phyloP scores from a whole-genome alignment of 1,140 invertebrate species.

The Chelonus insularis region DNA sequence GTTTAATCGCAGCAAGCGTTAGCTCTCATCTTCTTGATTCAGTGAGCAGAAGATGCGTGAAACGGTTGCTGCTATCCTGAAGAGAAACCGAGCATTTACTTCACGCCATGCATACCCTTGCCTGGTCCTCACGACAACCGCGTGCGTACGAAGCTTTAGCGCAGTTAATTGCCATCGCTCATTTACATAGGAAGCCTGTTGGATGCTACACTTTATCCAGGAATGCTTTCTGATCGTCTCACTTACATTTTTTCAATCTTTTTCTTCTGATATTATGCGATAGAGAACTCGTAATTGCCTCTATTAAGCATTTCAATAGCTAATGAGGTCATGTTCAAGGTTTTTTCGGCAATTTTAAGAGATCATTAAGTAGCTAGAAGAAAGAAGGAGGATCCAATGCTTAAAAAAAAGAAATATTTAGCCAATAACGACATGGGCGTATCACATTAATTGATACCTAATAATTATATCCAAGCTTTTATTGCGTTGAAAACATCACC shows the following conservation, averaged over 20 bases:
- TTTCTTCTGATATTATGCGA: not conserved
- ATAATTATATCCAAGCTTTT: conserved; percentile 14
- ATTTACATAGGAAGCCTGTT: conserved; percentile 24
- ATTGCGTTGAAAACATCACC: not conserved
- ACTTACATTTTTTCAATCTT: not conserved
- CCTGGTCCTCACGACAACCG: not conserved
- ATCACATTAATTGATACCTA: conserved; percentile 21
- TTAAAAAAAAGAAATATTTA: conserved; percentile 7
- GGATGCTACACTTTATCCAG: conserved; percentile 13
- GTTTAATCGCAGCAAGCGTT: conserved; percentile 19
- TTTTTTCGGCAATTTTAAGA: too few relatives aligned
- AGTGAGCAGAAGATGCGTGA: conserved; percentile 8
- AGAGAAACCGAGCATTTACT: not conserved
- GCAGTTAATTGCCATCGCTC: conserved; percentile 27
- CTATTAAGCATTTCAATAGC: conserved; percentile 2
- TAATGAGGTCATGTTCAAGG: too few relatives aligned
- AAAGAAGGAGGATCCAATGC: conserved; percentile 9
- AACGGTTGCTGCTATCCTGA: conserved; percentile 8
- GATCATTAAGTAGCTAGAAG: conserved; percentile 13
- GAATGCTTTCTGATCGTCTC: conserved; percentile 1
- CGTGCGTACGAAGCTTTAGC: not conserved
- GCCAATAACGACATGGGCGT: conserved; percentile 15
- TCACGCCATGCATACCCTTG: not conserved
- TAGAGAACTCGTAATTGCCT: conserved; percentile 6
- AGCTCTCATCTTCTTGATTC: conserved; percentile 4